These are phyloP conservation scores for Athetis lepigone DNA, from an alignment of 2,888 invertebrate species.

Conservation along the genomic window DNA sequence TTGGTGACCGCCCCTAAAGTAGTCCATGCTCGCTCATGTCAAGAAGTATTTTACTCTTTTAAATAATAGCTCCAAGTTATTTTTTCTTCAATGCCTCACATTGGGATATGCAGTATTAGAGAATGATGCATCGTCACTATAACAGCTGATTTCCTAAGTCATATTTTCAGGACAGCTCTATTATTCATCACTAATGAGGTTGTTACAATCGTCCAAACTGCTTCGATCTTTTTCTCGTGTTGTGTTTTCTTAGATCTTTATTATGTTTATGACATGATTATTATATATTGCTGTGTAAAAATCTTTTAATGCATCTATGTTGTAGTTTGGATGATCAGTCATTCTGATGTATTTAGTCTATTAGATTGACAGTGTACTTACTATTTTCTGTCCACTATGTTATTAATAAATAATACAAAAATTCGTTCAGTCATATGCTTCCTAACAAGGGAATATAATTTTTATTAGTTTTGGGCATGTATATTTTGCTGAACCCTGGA, in stretches of 20 bases:
- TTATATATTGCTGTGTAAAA: slow-evolving; percentile 61
- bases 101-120: slow-evolving; percentile 90
- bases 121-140: slow-evolving; percentile 90
- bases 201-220: slow-evolving; percentile 85
- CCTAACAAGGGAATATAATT: slow-evolving; percentile 89
- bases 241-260: slow-evolving; percentile 49
- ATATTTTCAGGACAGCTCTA: slow-evolving; percentile 90
- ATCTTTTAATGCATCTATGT: slow-evolving; percentile 64
- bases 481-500: slow-evolving; percentile 86
- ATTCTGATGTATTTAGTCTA: slow-evolving; percentile 82
- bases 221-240: slow-evolving; percentile 68
- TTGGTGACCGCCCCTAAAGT: slow-evolving; percentile 90
- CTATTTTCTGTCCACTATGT: slow-evolving; percentile 81
- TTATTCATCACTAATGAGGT: slow-evolving; percentile 89
- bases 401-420: slow-evolving; percentile 78
- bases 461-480: slow-evolving; percentile 90
- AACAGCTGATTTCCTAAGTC: slow-evolving; percentile 90
- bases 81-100: slow-evolving; percentile 89
- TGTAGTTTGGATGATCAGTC: slow-evolving; percentile 87
- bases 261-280: slow-evolving; percentile 54
- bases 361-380: slow-evolving; percentile 80
- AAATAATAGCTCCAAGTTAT: slow-evolving; percentile 87
- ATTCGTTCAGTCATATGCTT: slow-evolving; percentile 86
- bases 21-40: slow-evolving; percentile 90
- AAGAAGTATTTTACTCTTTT: slow-evolving; percentile 87